These are phyloP conservation scores for Maylandia zebra DNA, from an alignment of 2,113 vertebrate species.

Conservation along the genomic window DNA sequence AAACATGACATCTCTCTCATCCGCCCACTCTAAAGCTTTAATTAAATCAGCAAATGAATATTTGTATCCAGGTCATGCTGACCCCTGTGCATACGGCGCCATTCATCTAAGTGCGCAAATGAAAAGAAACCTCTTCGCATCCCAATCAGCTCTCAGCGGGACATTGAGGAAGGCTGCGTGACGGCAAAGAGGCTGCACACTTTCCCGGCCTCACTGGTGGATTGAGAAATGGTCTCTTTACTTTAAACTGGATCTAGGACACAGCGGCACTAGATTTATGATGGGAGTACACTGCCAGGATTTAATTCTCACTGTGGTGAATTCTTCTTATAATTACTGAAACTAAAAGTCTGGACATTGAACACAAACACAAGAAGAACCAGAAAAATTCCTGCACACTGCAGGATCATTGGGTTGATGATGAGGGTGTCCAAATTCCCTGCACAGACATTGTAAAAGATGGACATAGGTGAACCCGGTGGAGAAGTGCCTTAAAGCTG, in stretches of 20 bases:
- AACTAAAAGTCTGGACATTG: neutral
- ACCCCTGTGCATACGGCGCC: slow-evolving; percentile 11
- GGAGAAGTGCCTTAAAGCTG: neutral
- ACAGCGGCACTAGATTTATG: neutral
- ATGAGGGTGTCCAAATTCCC: neutral
- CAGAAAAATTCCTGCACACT: neutral
- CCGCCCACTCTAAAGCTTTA: neutral
- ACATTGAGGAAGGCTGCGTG: neutral
- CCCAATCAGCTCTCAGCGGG: slow-evolving; percentile 9
- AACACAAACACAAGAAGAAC: neutral
- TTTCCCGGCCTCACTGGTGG: neutral
- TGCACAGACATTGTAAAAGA: neutral
- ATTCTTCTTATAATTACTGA: neutral
- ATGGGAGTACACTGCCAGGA: neutral
- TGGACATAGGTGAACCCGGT: rapidly evolving
- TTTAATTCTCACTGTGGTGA: neutral
- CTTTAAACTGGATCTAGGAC: neutral
- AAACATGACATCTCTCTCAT: neutral
- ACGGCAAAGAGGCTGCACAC: neutral
- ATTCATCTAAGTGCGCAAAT: slow-evolving; percentile 33
- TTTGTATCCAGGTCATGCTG: slow-evolving; percentile 32
- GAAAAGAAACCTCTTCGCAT: slow-evolving; percentile 33
- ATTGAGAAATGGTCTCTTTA: neutral
- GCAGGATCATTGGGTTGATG: rapidly evolving
- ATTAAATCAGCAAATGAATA: slow-evolving; percentile 51